These are phyloP conservation scores for Bathynomus jamesi DNA, from an alignment of 1,140 invertebrate species.

Conservation along the genomic window DNA sequence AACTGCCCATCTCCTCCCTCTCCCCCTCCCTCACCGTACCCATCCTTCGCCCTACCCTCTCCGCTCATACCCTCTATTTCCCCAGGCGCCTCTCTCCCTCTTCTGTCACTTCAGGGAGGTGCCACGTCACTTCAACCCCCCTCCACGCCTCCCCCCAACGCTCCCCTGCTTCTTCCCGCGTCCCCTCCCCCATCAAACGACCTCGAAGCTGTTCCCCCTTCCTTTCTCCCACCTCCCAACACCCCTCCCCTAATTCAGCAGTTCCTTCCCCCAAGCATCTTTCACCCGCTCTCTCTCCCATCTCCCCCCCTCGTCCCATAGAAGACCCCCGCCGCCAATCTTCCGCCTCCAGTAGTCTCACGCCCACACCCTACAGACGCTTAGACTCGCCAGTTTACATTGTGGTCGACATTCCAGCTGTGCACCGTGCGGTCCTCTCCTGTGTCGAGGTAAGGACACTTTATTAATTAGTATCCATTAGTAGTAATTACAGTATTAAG, in stretches of 20 bases:
- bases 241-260: constrained; percentile 26
- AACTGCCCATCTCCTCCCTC: constrained; percentile 7
- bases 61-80: constrained; percentile 12
- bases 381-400: constrained; percentile 44
- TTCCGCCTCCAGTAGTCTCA: constrained; percentile 43
- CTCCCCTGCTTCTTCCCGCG: constrained; percentile 12
- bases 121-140: constrained; percentile 12
- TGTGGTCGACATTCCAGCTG: constrained; percentile 43
- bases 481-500: background rate
- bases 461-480: no score
- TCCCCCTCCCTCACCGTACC: constrained; percentile 8
- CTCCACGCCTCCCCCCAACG: constrained; percentile 7
- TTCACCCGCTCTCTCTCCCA: constrained; percentile 38
- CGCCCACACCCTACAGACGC: constrained; percentile 40
- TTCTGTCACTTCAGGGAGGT: constrained; percentile 38
- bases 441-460: constrained; percentile 44
- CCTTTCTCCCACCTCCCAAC: constrained; percentile 21
- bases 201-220: constrained; percentile 39
- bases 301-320: constrained; percentile 41
- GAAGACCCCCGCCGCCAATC: constrained; percentile 47
- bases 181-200: constrained; percentile 15
- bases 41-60: constrained; percentile 22
- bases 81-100: constrained; percentile 14
- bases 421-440: constrained; percentile 45
- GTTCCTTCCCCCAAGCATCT: constrained; percentile 23